These are phyloP conservation scores for Myripristis murdjan DNA, from an alignment of 2,797 vertebrate genomes.

Conservation along the genomic window DNA sequence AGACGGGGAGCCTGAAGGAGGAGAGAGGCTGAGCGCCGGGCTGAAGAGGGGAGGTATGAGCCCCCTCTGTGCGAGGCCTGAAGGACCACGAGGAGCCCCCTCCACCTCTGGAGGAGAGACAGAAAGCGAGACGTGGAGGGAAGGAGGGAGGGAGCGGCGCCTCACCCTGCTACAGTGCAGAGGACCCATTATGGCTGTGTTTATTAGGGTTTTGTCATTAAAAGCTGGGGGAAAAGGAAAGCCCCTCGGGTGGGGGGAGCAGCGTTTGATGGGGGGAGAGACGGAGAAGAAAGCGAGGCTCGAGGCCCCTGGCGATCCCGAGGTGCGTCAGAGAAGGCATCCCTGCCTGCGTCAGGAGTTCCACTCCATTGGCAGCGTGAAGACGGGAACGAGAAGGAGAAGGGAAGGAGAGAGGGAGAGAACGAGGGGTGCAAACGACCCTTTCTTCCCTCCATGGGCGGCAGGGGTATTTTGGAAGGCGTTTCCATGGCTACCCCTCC, in stretches of 20 bases:
- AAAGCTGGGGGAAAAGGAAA: conserved; percentile 66
- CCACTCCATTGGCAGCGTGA: conserved; percentile 81
- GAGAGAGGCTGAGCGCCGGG: conserved; percentile 15
- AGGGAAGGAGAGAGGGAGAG: conserved; percentile 37
- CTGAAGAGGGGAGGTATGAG: conserved; percentile 21
- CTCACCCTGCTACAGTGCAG: conserved; percentile 51
- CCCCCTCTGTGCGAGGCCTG: conserved; percentile 29
- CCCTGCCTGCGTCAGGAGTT: conserved; percentile 85
- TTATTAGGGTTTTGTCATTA: conserved; percentile 79
- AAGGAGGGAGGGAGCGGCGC: conserved; percentile 50
- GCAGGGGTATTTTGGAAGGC: conserved; percentile 88
- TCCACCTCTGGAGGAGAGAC: conserved; percentile 63
- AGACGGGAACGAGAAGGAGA: conserved; percentile 56
- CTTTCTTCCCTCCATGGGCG: conserved; percentile 78
- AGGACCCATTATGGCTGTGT: conserved; percentile 73
- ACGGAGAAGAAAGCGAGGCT: conserved; percentile 53
- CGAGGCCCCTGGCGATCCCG: conserved; percentile 66
- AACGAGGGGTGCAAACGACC: conserved; percentile 79
- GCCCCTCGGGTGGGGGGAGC: conserved; percentile 64
- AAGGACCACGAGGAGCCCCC: conserved; percentile 68
- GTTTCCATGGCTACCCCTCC: conserved; percentile 86
- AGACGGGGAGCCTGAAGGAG: conserved; percentile 27
- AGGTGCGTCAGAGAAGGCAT: conserved; percentile 86
- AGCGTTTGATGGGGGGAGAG: conserved; percentile 32
- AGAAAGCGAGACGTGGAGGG: conserved; percentile 32